These are phyloP conservation scores for Pardosa pseudoannulata DNA, from an alignment of 2,888 invertebrate species.

Conservation along the genomic window DNA sequence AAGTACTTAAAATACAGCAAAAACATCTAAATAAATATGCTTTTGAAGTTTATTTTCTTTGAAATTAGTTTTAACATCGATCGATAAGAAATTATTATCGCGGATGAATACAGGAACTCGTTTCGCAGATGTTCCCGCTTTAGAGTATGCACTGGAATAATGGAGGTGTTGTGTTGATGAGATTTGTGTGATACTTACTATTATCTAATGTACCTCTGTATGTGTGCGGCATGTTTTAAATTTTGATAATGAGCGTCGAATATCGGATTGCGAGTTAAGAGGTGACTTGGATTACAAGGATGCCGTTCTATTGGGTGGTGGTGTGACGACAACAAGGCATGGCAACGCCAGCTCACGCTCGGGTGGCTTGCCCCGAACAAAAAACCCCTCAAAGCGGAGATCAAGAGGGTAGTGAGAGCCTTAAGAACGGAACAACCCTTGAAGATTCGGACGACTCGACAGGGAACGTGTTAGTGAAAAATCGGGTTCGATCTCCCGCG, in stretches of 20 bases:
- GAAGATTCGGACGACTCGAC: conserved; percentile 71
- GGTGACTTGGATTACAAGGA: conserved; percentile 45
- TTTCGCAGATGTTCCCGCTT: conserved; percentile 73
- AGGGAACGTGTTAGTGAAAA: conserved; percentile 60
- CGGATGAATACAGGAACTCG: conserved; percentile 60
- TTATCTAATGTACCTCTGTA: conserved; percentile 33
- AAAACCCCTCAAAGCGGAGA: conserved; percentile 58
- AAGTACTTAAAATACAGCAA: neutral
- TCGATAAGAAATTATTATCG: conserved; percentile 31
- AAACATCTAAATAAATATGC: neutral
- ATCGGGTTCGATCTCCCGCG: conserved; percentile 48
- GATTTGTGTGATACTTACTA: conserved; percentile 25
- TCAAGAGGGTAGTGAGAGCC: conserved; percentile 37
- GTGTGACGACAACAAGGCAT: conserved; percentile 71
- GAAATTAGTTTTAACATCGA: neutral
- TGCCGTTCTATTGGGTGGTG: conserved; percentile 59
- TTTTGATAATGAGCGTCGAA: conserved; percentile 33
- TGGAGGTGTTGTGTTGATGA: conserved; percentile 59
- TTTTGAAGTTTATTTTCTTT: neutral
- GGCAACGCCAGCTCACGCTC: conserved; percentile 71
- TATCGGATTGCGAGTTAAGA: conserved; percentile 14
- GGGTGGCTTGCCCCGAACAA: conserved; percentile 65
- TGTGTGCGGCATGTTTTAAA: conserved; percentile 32
- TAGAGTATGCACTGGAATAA: conserved; percentile 67
- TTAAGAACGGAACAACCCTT: conserved; percentile 70